Evolutionary conservation across 2,797 vertebrate genomes (phyloP).

Genomic region (Gambusia yucatana): DNA sequence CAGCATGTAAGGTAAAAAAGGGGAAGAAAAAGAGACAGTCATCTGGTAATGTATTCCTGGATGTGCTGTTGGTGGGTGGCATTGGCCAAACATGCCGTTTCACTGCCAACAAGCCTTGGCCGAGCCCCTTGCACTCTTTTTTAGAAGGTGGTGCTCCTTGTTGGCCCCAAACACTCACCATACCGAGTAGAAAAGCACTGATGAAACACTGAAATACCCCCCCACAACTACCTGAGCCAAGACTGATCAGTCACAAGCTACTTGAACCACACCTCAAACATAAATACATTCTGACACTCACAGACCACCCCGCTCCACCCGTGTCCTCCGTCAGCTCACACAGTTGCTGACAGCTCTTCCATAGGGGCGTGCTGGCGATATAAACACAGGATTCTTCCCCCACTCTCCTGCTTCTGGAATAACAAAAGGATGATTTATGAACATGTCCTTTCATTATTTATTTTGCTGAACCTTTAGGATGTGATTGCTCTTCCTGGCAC

Average conservation of each 20-base stretch:
- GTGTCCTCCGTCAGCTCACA: conserved; percentile 55
- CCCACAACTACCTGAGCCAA: conserved; percentile 1
- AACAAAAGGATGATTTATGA: conserved; percentile 55
- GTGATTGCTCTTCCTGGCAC: conserved; percentile 6
- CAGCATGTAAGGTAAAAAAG: conserved; percentile 25
- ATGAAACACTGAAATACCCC: conserved; percentile 34
- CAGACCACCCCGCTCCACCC: conserved; percentile 33
- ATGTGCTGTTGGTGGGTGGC: conserved; percentile 68
- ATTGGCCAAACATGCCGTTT: conserved; percentile 52
- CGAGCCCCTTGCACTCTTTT: conserved; percentile 52
- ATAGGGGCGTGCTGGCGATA: conserved; percentile 65
- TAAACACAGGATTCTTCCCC: conserved; percentile 57
- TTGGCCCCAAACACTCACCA: conserved; percentile 43
- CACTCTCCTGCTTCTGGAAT: conserved; percentile 48
- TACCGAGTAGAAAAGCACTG: conserved; percentile 15
- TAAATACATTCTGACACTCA: conserved; percentile 15
- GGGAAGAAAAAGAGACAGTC: background rate
- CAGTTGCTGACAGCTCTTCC: conserved; percentile 67
- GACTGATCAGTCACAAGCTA: conserved; percentile 34
- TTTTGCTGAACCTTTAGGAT: conserved; percentile 42
- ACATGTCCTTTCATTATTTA: conserved; percentile 42
- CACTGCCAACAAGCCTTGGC: conserved; percentile 69
- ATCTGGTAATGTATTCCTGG: conserved; percentile 39
- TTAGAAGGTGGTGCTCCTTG: conserved; percentile 46
- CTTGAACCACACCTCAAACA: conserved; percentile 21